Conservation (phyloP, 2,888 invertebrate species). For the Ormyrus rosae region DNA sequence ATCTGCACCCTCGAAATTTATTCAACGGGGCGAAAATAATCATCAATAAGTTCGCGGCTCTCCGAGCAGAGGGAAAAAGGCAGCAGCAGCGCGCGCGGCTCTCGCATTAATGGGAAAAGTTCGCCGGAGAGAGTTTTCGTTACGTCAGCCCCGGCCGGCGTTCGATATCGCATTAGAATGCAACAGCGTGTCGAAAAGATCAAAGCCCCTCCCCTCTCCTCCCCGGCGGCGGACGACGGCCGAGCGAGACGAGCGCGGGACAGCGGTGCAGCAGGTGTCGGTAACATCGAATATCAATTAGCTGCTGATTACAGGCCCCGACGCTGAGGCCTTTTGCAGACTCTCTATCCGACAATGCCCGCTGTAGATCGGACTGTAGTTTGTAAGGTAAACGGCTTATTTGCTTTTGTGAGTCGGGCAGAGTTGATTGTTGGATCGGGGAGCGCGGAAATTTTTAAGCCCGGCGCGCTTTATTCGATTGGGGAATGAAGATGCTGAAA, state of each 20-base stretch:
- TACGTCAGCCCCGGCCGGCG: not conserved
- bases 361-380: no score
- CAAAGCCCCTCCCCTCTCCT: constrained; percentile 10
- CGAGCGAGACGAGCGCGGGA: not conserved
- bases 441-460: no score
- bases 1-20: no score
- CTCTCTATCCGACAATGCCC: not conserved
- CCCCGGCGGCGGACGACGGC: not conserved
- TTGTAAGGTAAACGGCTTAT: no score
- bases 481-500: no score
- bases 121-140: not conserved
- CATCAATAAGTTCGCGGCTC: no score
- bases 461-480: no score
- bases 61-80: no score
- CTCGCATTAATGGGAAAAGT: not conserved
- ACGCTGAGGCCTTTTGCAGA: not conserved
- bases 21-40: no score
- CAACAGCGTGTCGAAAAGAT: constrained; percentile 33
- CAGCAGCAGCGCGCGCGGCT: not conserved
- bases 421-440: no score
- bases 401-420: no score
- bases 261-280: constrained; percentile 40
- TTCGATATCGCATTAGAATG: constrained; percentile 24
- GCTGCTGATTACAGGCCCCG: constrained; percentile 38
- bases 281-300: constrained; percentile 53